These are phyloP conservation scores for Ditula angustiorana DNA, from an alignment of 2,888 invertebrate genomes.

Conservation along the genomic window DNA sequence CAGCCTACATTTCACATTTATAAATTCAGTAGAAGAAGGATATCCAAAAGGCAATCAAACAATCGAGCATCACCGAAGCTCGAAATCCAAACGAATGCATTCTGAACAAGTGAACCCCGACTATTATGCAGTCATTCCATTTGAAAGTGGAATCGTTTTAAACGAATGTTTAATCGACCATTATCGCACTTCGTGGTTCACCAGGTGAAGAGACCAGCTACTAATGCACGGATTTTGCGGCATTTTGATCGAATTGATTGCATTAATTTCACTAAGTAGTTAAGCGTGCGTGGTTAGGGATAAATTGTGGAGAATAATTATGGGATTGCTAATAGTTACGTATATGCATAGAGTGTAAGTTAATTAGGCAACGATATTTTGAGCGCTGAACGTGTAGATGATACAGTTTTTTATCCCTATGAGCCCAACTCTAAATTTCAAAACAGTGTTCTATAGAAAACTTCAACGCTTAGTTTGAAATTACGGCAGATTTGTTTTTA, in stretches of 20 bases:
- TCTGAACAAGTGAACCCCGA: not conserved
- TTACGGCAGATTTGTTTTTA: too few relatives aligned
- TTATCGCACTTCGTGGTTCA: constrained; percentile 12
- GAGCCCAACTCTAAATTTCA: too few relatives aligned
- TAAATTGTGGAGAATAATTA: not conserved
- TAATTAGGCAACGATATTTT: too few relatives aligned
- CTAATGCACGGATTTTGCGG: constrained; percentile 12
- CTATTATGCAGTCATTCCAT: not conserved
- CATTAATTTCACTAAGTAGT: constrained; percentile 6
- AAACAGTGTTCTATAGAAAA: too few relatives aligned
- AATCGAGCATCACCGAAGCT: not conserved
- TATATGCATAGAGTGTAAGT: not conserved
- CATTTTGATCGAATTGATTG: constrained; percentile 4
- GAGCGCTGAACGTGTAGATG: too few relatives aligned
- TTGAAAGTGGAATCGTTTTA: constrained; percentile 1
- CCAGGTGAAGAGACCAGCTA: constrained; percentile 1
- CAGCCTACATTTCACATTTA: too few relatives aligned
- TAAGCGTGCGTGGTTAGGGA: not conserved
- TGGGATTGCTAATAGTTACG: not conserved
- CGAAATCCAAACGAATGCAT: not conserved
- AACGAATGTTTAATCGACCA: constrained; percentile 9
- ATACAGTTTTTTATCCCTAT: too few relatives aligned
- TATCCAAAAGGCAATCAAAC: constrained; percentile 5
- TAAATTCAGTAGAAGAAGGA: too few relatives aligned
- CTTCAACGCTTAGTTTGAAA: too few relatives aligned